Base-by-base conservation (phyloP, 2,113 vertebrate species). In the Entelurus aequoreus region DNA sequence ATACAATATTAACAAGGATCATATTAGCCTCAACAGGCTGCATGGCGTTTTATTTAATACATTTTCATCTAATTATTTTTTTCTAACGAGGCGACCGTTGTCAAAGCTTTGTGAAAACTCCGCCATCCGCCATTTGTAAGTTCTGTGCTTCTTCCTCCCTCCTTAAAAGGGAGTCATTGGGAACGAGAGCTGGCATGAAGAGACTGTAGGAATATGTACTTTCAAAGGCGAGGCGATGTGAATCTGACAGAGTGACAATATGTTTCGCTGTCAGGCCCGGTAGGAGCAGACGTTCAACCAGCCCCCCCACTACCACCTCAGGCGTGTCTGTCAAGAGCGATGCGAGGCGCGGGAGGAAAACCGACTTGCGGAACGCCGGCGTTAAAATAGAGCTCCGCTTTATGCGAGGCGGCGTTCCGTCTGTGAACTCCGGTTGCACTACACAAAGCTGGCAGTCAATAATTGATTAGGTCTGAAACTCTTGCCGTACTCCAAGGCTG, bases 391-490 rank as follows among this genome's bases (percentile, higher is more conserved):
- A 70, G 61, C n/a, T 15, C 6, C 16, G 55, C 14, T 52, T 74
- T 37, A 71, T 78, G 71, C 71, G 63, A 21, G 65, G 35, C 61
- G 61, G 62, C 46, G 8, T 58, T 74, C 49, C 14, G 60, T 42
- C 76, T 60, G 55, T 81, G 76, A 86, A 81, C 77, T 82, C 66
- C 14, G 11, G 8, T 15, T 76, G 75, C 69, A 72, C 82, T 54
- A 49, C 3, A 10, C 66, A 52, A 42, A 56, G 54, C 73, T 70
- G 14, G 36, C 56, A 62, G 69, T 82, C 81, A 84, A 86, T 86
- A 81, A 85, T 81, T 81, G 77, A 84, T 84, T 54, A 16, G 60
- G 4, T 62, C 54, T 72, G 69, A 70, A 77, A 62, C 66, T 36
- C 57, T 57, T 13, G 5, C 47, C 62, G 62, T 12, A 11, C 54